Percentiles rank a stretch among this genome's conserved stretches.
Evolutionary conservation across 2,113 vertebrate genomes (phyloP).

Genomic region (Sarotherodon lohbergeri): DNA sequence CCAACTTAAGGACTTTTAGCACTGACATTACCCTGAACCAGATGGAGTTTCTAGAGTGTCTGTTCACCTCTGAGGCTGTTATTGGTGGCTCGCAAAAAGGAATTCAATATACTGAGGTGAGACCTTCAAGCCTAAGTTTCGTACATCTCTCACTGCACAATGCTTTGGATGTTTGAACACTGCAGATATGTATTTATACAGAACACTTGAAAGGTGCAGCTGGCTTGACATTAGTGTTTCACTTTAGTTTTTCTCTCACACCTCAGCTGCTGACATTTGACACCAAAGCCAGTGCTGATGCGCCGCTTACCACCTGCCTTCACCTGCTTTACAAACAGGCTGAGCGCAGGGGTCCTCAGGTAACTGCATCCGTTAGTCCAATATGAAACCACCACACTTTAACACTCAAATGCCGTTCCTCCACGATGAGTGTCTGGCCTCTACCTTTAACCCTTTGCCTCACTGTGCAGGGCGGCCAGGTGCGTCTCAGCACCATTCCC

Average conservation of each 20-base stretch:
- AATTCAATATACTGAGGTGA: constrained; percentile 89
- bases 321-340: constrained; percentile 92
- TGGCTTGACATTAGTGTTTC: neutral
- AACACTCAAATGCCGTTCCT: neutral
- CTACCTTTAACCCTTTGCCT: neutral
- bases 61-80: constrained; percentile 82
- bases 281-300: constrained; percentile 64
- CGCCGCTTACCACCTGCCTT: constrained; percentile 75
- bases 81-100: constrained; percentile 69
- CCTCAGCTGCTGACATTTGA: constrained; percentile 87
- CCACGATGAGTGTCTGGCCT: neutral
- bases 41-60: constrained; percentile 91
- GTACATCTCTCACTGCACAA: neutral
- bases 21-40: constrained; percentile 85
- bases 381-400: neutral
- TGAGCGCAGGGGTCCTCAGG: constrained; percentile 90
- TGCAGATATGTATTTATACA: neutral
- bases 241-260: constrained; percentile 36
- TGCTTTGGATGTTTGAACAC: neutral
- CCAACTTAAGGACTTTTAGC: constrained; percentile 77
- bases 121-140: neutral
- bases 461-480: constrained; percentile 81
- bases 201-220: neutral
- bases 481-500: constrained; percentile 87
- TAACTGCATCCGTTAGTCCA: constrained; percentile 46